Evolutionary conservation across 2,797 vertebrate genomes (phyloP), one percentile per base, ranked within the genome.

Genomic region (Chrosomus eos): DNA sequence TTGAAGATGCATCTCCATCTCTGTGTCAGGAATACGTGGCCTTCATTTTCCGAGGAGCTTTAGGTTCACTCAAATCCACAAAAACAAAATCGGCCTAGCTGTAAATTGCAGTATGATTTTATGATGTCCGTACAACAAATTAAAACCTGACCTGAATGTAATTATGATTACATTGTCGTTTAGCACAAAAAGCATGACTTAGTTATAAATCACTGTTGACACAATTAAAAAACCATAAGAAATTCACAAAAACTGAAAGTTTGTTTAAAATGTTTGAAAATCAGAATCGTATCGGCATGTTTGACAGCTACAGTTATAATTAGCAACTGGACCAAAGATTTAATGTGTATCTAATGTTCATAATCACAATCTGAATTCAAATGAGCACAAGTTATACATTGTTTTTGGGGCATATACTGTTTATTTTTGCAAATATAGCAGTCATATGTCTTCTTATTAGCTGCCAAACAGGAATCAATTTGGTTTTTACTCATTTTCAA

Each of bases 261-360:
- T 64, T 3, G 23, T 31, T 40, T 2, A 40, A 76, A 7, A 36
- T 23, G 28, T 11, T 21, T 64, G 11, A 53, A 40, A 51, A 62
- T 72, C 5, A 72, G 5, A 45, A 75, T 70, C 0, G 19, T 78
- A 48, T 74, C 36, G 75, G 26, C 36, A 43, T 80, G 75, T 70
- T 76, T 82, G 43, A 73, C 74, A 38, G 38, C 45, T 60, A 68
- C 48, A 81, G 43, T 87, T 43, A 83, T 79, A 73, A 76, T 48
- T 40, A 72, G 43, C 62, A 82, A 79, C 60, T 73, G 80, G 85
- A 88, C 88, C 88, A 89, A 89, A 88, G 87, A 88, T 74, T 85
- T 83, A 68, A 80, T 55, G 60, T 66, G 40, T 48, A 40, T 76
- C 43, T 75, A 82, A 60, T 64, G 43, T 84, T 53, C 10, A 80